phyloP scores from a whole-genome alignment of 35 echinoderm and acorn worm genomes.

The Apostichopus californicus region DNA sequence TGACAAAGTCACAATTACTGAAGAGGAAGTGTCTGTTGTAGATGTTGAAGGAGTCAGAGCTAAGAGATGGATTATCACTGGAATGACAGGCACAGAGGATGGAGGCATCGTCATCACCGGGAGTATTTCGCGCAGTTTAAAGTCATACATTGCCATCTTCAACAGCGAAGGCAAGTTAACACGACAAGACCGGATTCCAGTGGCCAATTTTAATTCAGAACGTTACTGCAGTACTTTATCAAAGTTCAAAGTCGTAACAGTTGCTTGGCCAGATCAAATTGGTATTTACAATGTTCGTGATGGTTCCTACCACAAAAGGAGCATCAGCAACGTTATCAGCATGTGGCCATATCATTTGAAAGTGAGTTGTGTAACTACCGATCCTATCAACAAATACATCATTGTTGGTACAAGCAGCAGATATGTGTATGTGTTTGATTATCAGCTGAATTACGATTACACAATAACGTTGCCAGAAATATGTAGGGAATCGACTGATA shows the following conservation, averaged over 20 bases:
- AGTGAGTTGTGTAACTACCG: background rate
- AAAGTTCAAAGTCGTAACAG: background rate
- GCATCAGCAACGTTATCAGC: background rate
- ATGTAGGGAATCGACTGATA: no score
- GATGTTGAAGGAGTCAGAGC: background rate
- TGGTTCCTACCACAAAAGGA: background rate
- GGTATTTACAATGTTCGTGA: background rate
- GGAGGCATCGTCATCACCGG: conserved; percentile 6
- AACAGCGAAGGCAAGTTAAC: background rate
- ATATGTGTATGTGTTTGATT: no score
- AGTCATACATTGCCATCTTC: background rate
- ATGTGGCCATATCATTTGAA: background rate
- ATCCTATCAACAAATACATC: background rate
- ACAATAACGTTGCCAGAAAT: no score
- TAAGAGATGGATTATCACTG: background rate
- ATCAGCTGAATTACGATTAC: no score
- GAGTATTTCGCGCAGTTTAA: background rate
- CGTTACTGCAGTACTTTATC: background rate
- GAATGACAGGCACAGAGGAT: background rate
- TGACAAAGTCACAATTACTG: background rate
- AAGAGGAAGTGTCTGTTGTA: background rate
- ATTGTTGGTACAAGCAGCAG: no score
- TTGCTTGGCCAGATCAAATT: background rate
- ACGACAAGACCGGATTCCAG: background rate
- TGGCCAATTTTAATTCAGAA: background rate